A percentile compares a stretch with the other conserved stretches of the same genome.
These are phyloP conservation scores for Plecotus auritus DNA, from an alignment of 2,113 vertebrate species.

Conservation along the genomic window DNA sequence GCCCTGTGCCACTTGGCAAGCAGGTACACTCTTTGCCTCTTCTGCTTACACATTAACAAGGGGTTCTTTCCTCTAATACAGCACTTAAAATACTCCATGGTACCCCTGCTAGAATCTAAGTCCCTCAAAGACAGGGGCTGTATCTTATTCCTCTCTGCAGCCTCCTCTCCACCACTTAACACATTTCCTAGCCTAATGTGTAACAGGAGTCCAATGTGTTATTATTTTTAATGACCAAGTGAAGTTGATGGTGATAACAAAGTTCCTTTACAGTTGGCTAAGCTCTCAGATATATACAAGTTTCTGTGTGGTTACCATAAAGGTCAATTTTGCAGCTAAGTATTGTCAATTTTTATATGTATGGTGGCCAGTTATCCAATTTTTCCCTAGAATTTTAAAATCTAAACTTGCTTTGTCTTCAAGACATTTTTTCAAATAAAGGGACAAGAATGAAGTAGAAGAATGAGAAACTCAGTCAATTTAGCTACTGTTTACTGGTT, in stretches of 20 bases:
- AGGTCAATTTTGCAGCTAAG: not conserved
- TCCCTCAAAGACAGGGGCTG: not conserved
- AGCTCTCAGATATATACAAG: not conserved
- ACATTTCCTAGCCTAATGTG: not conserved
- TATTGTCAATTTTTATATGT: not conserved
- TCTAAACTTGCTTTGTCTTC: not conserved
- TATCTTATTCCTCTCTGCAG: not conserved
- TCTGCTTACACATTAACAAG: not conserved
- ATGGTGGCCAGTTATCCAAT: not conserved
- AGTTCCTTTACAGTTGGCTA: not conserved
- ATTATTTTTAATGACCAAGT: not conserved
- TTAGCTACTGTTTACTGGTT: not conserved
- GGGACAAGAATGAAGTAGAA: not conserved
- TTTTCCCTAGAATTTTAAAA: not conserved
- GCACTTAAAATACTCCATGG: not conserved
- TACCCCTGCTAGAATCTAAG: fast-evolving
- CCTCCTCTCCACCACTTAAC: not conserved
- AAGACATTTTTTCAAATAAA: not conserved
- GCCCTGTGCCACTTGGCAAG: no score
- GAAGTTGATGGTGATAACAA: not conserved
- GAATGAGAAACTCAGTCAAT: not conserved
- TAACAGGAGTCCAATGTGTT: not conserved
- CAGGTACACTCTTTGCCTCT: not conserved
- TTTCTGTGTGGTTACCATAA: not conserved
- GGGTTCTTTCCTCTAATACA: not conserved